Base-by-base conservation (phyloP, 2,888 invertebrate species). In the Euphydryas editha region DNA sequence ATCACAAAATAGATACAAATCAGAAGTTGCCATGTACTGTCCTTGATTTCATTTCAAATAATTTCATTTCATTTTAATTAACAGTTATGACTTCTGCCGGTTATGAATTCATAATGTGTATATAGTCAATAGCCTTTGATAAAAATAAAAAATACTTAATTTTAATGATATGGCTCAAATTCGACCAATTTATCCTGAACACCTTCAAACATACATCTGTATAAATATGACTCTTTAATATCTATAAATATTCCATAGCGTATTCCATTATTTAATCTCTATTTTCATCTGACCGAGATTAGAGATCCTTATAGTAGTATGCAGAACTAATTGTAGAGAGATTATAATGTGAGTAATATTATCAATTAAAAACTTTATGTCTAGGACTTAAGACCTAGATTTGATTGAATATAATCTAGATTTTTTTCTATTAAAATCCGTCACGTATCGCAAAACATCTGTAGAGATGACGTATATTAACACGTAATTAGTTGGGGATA, bases 221-320 rank as follows among this genome's bases (percentile, higher is more conserved):
- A 46, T 2, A 17, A n/a, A 17, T 8, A 10, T n/a, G n/a, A n/a
- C n/a, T n/a, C n/a, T n/a, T n/a, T n/a, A n/a, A n/a, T n/a, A n/a
- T n/a, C n/a, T n/a, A n/a, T n/a, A n/a, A n/a, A n/a, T n/a, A n/a
- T n/a, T n/a, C n/a, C n/a, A 46, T n/a, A 46, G 18, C 24, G 10
- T 8, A 17, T 17, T 18, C 46, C 10, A 46, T 46, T 17, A 47
- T 20, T 17, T 59, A 65, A 47, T 59, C 24, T 36, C 17, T 44
- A 37, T 49, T 65, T 60, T 56, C 56, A 46, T 56, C 56, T 60
- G 39, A 13, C 17, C 17, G 42, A 56, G 47, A 65, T 65, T 59
- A 59, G 18, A 55, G 47, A 46, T 51, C 30, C 17, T 51, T 51
- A 10, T 39, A 55, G 17, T 13, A 49, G 11, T 42, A 58, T 58